Evolutionary conservation across 1,140 invertebrate species (phyloP).

Genomic region (Tigriopus japonicus): DNA sequence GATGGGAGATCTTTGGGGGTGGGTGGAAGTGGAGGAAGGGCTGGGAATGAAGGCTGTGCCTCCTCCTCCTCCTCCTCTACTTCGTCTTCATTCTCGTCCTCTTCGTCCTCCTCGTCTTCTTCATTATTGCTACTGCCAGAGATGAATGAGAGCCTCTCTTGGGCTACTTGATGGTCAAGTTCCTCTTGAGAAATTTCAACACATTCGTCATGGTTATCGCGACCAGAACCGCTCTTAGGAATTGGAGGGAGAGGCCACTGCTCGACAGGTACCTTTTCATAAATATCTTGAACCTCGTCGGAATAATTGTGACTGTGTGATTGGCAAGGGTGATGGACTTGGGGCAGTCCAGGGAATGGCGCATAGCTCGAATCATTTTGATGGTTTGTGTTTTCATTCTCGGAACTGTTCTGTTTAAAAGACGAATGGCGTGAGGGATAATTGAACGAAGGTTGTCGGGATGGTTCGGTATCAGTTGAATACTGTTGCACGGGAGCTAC

Average conservation of each 20-base stretch:
- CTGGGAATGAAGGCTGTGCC: neutral
- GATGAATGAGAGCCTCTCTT: neutral
- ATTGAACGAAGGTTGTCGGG: neutral
- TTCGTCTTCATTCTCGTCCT: neutral
- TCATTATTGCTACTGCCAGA: neutral
- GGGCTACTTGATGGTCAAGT: neutral
- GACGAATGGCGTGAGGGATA: neutral
- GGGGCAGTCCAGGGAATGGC: too few species aligned
- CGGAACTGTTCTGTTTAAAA: neutral
- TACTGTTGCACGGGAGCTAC: slow-evolving; percentile 9
- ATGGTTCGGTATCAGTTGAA: neutral
- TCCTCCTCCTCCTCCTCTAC: neutral
- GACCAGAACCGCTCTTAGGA: neutral
- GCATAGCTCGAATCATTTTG: too few species aligned
- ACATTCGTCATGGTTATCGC: neutral
- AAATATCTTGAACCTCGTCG: neutral
- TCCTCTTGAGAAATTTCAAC: slow-evolving; percentile 3
- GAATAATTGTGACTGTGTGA: neutral
- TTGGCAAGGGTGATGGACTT: too few species aligned
- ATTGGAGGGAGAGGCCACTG: slow-evolving; percentile 2
- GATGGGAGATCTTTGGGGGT: neutral
- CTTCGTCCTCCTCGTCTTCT: neutral
- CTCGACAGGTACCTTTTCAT: neutral
- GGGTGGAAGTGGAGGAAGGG: neutral
- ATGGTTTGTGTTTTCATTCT: neutral